Percentiles rank a stretch among this genome's conserved stretches.
Evolutionary conservation across 2,113 vertebrate genomes (phyloP).

Genomic region (Trinectes maculatus): DNA sequence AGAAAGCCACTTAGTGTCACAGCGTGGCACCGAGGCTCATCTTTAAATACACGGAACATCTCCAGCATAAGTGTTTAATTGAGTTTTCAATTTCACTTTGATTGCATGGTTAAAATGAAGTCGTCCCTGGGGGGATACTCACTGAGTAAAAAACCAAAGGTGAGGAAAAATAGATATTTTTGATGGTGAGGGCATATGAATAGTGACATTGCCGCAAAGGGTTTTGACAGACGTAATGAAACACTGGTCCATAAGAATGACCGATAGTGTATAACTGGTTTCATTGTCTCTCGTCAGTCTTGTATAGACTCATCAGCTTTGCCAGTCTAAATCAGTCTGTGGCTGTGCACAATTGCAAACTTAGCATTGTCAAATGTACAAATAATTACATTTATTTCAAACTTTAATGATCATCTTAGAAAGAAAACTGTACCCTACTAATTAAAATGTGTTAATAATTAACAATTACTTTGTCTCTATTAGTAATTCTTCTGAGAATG

Average conservation of each 20-base stretch:
- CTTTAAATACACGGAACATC: constrained; percentile 26
- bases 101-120: constrained; percentile 29
- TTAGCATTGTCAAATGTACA: no score
- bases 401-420: no score
- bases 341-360: no score
- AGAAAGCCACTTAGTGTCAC: constrained; percentile 14
- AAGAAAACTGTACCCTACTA: no score
- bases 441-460: no score
- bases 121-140: constrained; percentile 18
- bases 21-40: background rate
- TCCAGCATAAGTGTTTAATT: constrained; percentile 41
- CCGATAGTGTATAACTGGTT: constrained; percentile 20
- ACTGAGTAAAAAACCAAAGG: constrained; percentile 27
- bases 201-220: background rate
- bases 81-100: constrained; percentile 44
- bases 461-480: no score
- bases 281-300: constrained; percentile 29
- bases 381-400: no score
- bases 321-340: no score
- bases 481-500: no score
- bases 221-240: background rate
- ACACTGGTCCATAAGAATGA: constrained; percentile 15
- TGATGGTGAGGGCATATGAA: constrained; percentile 24
- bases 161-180: background rate
- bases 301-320: constrained; percentile 21